These are phyloP conservation scores for Heteromormyrus szaboi DNA, from an alignment of 2,797 vertebrate genomes.

Conservation along the genomic window DNA sequence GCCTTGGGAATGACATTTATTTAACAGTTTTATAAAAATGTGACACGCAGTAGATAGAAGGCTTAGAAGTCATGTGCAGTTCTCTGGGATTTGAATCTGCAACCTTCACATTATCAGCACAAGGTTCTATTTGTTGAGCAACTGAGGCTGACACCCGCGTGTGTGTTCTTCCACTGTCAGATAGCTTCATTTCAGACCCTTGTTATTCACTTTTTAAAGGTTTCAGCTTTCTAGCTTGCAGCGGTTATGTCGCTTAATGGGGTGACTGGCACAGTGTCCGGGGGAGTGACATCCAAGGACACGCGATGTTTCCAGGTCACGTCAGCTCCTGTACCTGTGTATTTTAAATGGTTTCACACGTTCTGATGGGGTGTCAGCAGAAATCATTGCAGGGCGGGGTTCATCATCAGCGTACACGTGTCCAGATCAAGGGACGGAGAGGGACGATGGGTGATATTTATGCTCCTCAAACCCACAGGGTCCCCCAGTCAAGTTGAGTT, in stretches of 20 bases:
- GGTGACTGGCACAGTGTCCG: not conserved
- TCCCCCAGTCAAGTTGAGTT: constrained; percentile 49
- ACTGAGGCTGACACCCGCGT: not conserved
- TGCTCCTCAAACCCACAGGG: constrained; percentile 48
- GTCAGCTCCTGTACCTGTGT: not conserved
- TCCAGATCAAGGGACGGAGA: not conserved
- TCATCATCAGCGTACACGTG: constrained; percentile 26
- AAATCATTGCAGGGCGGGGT: not conserved
- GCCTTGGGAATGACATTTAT: not conserved
- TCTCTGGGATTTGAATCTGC: not conserved
- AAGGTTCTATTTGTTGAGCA: not conserved
- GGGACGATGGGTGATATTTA: constrained; percentile 35
- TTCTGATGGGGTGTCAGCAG: constrained; percentile 52
- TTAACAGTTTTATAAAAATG: not conserved
- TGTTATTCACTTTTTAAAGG: not conserved
- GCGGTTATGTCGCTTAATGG: not conserved
- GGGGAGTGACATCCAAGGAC: not conserved
- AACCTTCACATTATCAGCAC: not conserved
- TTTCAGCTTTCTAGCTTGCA: not conserved
- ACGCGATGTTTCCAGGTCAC: not conserved
- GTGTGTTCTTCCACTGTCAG: not conserved
- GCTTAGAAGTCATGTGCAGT: not conserved
- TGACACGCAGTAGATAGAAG: not conserved
- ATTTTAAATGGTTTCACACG: constrained; percentile 59
- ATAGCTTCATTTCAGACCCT: not conserved